Conservation (phyloP, 1,140 invertebrate genomes). For the Phenacoccus solenopsis region DNA sequence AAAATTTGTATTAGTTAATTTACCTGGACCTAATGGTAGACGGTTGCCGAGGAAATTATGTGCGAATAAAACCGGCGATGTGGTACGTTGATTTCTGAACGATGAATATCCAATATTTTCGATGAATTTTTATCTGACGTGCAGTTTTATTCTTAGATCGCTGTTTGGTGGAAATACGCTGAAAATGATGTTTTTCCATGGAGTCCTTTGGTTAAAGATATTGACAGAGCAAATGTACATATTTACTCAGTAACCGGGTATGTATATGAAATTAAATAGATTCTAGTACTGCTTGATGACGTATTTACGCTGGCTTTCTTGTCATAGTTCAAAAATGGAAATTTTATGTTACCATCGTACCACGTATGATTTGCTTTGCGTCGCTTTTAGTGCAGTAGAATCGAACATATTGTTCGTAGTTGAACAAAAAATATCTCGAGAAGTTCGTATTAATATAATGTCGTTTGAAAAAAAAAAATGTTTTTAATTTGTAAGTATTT, state of each 20-base stretch:
- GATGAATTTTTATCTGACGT: conserved; percentile 27
- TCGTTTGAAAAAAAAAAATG: not conserved
- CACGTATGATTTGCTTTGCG: conserved; percentile 54
- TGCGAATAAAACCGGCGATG: conserved; percentile 45
- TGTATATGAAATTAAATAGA: not conserved
- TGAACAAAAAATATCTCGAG: conserved; percentile 60
- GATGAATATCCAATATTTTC: not conserved
- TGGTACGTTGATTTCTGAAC: conserved; percentile 34
- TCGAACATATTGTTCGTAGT: conserved; percentile 55
- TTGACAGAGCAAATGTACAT: conserved; percentile 66
- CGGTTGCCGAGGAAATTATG: conserved; percentile 50
- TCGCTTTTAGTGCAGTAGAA: conserved; percentile 49
- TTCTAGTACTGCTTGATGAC: conserved; percentile 9
- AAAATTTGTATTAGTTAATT: conserved; percentile 41
- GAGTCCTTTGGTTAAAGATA: conserved; percentile 62
- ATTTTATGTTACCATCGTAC: conserved; percentile 50
- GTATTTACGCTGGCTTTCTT: conserved; percentile 24
- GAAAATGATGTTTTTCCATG: conserved; percentile 71
- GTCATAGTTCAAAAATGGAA: conserved; percentile 43
- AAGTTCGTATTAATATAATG: conserved; percentile 33
- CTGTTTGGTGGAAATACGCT: conserved; percentile 62
- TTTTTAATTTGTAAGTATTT: conserved; percentile 18
- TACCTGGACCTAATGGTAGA: conserved; percentile 46
- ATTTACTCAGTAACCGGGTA: conserved; percentile 47
- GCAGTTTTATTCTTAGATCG: conserved; percentile 34